Percentiles rank a stretch among this genome's conserved stretches.
Conservation (phyloP, 2,113 vertebrate species). For the Pygathrix nemaeus region DNA sequence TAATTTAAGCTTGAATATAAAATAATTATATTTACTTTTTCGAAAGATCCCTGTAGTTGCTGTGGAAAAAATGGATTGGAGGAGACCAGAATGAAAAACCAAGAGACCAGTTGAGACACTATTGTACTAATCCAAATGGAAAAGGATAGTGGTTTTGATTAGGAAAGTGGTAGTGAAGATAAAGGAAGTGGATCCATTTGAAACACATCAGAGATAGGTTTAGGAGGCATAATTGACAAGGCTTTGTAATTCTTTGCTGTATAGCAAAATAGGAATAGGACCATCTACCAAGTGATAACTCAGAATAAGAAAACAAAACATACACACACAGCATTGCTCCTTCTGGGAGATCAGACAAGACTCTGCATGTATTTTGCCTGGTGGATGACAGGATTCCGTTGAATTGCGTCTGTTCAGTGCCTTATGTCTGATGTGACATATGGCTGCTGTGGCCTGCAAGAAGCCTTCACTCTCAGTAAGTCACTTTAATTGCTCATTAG, state of each 20-base stretch:
- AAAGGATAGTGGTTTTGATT: not conserved
- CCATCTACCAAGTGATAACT: not conserved
- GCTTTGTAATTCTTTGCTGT: constrained; percentile 3
- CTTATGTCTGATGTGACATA: constrained; percentile 44
- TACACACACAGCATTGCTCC: not conserved
- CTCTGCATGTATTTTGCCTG: constrained; percentile 23
- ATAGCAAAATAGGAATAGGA: not conserved
- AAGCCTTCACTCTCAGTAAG: constrained; percentile 40
- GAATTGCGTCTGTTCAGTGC: constrained; percentile 42
- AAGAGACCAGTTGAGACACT: not conserved
- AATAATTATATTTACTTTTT: not conserved
- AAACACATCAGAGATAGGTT: not conserved
- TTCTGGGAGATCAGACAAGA: not conserved
- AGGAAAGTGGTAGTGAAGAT: not conserved
- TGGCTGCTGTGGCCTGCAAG: not conserved
- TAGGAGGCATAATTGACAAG: not conserved
- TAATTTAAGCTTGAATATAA: not conserved
- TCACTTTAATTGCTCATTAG: constrained; percentile 58
- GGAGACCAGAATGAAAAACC: not conserved
- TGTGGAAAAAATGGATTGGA: not conserved
- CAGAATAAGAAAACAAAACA: not conserved
- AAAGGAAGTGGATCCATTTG: not conserved
- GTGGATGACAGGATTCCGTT: not conserved
- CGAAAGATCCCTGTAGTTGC: not conserved
- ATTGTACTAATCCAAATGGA: not conserved